Percentiles rank a stretch among this genome's conserved stretches.
Conservation (phyloP, 2,888 invertebrate genomes). For the Anagyrus pseudococci region DNA sequence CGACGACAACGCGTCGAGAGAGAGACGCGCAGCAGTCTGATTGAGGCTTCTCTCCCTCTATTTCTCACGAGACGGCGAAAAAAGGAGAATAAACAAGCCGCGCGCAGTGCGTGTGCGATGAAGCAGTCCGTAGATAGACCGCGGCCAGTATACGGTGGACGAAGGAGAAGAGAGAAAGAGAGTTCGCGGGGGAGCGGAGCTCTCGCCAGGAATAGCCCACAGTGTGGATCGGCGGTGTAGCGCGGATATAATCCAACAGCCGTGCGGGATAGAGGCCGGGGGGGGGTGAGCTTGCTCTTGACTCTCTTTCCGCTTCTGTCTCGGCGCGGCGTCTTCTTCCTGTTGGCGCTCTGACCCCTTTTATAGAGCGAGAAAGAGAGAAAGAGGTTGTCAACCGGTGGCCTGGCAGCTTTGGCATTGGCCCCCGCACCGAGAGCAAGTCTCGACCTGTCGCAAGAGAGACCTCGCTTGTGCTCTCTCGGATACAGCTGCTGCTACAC, state of each 20-base stretch:
- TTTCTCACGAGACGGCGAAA: constrained; percentile 1
- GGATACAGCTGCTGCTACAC: too few relatives aligned
- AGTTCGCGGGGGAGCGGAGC: constrained; percentile 34
- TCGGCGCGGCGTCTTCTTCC: too few relatives aligned
- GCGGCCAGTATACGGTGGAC: too few relatives aligned
- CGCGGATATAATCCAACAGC: constrained; percentile 14
- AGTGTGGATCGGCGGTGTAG: background rate
- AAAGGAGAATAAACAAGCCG: constrained; percentile 1
- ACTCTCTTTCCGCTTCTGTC: constrained; percentile 27
- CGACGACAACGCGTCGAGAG: background rate
- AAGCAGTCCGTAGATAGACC: too few relatives aligned
- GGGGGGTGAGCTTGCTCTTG: constrained; percentile 32
- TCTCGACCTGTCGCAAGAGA: too few relatives aligned
- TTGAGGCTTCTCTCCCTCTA: constrained; percentile 1
- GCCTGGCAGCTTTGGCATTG: constrained; percentile 48
- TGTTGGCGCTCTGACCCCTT: constrained; percentile 20
- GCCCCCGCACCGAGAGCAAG: too few relatives aligned
- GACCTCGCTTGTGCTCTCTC: too few relatives aligned
- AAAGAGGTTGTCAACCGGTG: constrained; percentile 47
- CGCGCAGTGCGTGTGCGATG: too few relatives aligned
- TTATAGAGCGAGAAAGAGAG: background rate
- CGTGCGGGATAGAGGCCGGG: constrained; percentile 5
- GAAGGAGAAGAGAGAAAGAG: constrained; percentile 10
- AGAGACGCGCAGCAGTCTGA: constrained; percentile 30
- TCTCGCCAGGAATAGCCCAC: constrained; percentile 30